Evolutionary conservation across 2,113 vertebrate species (phyloP).

Genomic region (Scytalopus superciliaris): DNA sequence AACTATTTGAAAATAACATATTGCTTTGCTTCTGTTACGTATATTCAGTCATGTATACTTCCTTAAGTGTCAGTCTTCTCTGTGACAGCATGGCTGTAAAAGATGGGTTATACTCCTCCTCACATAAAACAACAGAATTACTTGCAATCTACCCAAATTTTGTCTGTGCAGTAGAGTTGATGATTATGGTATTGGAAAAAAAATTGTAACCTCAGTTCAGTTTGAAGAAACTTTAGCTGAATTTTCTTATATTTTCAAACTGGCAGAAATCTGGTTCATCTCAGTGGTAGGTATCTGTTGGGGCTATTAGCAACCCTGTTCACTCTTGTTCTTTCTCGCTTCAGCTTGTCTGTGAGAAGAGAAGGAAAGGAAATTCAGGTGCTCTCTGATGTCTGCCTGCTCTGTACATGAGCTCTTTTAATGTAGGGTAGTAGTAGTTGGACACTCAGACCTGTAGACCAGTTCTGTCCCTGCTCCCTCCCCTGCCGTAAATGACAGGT

Average conservation of each 20-base stretch:
- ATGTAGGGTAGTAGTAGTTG: background rate
- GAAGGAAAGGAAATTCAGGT: background rate
- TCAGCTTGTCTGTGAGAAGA: background rate
- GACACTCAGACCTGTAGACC: background rate
- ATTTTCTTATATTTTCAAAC: background rate
- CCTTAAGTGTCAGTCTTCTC: slow-evolving; percentile 6
- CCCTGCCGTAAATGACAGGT: slow-evolving; percentile 33
- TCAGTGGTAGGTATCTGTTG: background rate
- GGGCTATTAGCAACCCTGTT: background rate
- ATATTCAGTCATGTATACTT: background rate
- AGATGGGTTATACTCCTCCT: slow-evolving; percentile 11
- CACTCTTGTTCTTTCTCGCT: background rate
- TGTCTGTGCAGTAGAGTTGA: background rate
- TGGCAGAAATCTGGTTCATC: background rate
- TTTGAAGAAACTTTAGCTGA: background rate
- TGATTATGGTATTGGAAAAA: background rate
- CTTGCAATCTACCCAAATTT: background rate
- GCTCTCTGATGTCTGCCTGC: background rate
- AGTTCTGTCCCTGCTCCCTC: background rate
- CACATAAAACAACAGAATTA: background rate
- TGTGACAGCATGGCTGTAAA: background rate
- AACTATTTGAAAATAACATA: slow-evolving; percentile 16
- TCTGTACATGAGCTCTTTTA: background rate
- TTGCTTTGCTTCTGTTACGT: background rate
- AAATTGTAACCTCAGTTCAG: background rate